These are phyloP conservation scores for Neopelma chrysocephalum DNA, from an alignment of 2,797 vertebrate genomes.

Conservation along the genomic window DNA sequence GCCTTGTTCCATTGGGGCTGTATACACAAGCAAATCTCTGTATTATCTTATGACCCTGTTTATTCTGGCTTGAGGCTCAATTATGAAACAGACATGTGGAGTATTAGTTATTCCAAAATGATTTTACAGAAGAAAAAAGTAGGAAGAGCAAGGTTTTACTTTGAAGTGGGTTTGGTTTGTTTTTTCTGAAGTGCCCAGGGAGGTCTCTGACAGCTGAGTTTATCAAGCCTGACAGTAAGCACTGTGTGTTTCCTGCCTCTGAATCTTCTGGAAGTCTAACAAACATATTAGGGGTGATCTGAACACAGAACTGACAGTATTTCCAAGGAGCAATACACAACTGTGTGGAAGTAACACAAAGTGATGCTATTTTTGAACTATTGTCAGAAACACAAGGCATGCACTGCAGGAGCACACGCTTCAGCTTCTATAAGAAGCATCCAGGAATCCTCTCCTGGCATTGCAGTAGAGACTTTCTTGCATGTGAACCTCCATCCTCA, in stretches of 20 bases:
- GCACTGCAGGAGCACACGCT: not conserved
- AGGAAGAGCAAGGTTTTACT: not conserved
- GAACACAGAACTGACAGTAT: not conserved
- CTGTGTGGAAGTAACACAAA: not conserved
- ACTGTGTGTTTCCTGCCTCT: not conserved
- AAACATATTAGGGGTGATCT: not conserved
- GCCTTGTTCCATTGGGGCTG: not conserved
- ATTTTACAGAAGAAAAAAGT: not conserved
- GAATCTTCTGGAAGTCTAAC: not conserved
- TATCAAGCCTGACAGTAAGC: not conserved
- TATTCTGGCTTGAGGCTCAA: not conserved
- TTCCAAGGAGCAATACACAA: not conserved
- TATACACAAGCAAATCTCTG: not conserved
- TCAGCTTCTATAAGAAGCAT: slow-evolving; percentile 45
- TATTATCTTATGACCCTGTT: not conserved
- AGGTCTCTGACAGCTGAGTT: not conserved
- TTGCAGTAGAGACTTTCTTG: not conserved
- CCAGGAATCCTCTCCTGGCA: not conserved
- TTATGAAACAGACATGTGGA: not conserved
- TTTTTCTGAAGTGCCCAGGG: not conserved
- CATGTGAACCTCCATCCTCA: not conserved
- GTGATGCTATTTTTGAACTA: not conserved
- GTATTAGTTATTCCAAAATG: not conserved
- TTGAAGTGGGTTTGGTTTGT: not conserved
- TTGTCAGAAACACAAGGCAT: not conserved